Evolutionary conservation across 2,113 vertebrate species (phyloP).

Genomic region (Ailuropoda melanoleuca): DNA sequence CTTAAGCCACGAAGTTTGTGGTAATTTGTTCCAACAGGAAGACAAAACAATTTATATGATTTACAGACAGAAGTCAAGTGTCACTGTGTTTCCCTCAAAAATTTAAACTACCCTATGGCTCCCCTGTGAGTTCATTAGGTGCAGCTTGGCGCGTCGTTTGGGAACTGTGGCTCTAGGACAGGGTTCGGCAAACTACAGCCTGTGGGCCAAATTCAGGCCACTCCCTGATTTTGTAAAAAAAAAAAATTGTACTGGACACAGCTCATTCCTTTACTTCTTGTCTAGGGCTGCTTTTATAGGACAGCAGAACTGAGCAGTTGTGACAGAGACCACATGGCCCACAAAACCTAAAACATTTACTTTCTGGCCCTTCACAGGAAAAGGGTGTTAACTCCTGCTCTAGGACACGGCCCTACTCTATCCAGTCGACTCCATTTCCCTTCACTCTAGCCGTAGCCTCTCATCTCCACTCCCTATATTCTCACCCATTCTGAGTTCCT

Average conservation of each 20-base stretch:
- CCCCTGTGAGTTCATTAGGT: neutral
- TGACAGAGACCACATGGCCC: neutral
- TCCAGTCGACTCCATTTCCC: neutral
- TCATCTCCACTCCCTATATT: neutral
- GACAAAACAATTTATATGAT: neutral
- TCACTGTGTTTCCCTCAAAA: constrained; percentile 14
- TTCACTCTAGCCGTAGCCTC: neutral
- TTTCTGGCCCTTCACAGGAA: constrained; percentile 19
- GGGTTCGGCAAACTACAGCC: neutral
- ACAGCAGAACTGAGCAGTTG: neutral
- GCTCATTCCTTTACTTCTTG: neutral
- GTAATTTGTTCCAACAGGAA: neutral
- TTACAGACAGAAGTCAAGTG: neutral
- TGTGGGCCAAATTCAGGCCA: neutral
- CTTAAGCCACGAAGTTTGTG: constrained; percentile 7
- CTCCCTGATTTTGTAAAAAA: constrained; percentile 29
- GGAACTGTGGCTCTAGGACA: constrained; percentile 24
- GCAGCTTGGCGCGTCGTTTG: neutral
- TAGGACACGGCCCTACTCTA: neutral
- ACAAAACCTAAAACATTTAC: neutral
- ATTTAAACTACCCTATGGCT: constrained; percentile 1
- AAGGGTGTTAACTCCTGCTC: neutral
- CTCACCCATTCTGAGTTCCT: constrained; percentile 12
- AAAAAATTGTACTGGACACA: neutral
- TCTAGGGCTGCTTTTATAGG: neutral